Evolutionary conservation across 2,113 vertebrate genomes (phyloP), one percentile per base, ranked within the genome.

Genomic region (Raja brachyura): DNA sequence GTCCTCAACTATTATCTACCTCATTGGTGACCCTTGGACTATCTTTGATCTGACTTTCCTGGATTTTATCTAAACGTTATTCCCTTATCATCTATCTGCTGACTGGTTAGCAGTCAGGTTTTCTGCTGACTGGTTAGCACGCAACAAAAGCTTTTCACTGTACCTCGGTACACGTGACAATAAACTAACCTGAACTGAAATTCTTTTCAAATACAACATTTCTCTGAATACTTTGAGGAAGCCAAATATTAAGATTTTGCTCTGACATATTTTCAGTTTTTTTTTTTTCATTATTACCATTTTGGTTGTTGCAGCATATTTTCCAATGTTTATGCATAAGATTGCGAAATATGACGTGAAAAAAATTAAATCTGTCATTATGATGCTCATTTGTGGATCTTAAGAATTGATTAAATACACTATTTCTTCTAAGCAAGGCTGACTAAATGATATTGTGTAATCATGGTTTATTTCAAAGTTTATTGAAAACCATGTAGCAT

Each of bases 361-460:
- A 61, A 48, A 83, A 25, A 83, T 48, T 48, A 48, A 83, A 39
- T 20, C 70, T 85, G 81, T 5, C 22, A 25, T 59, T 77, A 81
- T 14, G 18, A 81, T 5, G 78, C 16, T 54, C 18, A 16, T 81
- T 86, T 86, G n/a, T 86, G 25, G 81, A n/a, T 59, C 54, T 28
- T 28, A 86, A 86, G 56, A n/a, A n/a, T 56, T 56, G 81, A 61
- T 86, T 86, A 11, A 59, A n/a, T 86, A 83, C 18, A 83, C 79
- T 77, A 2, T 56, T 83, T 18, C 39, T 56, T 83, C 79, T 83
- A 83, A 83, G 79, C 54, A 22, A 22, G 20, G 20, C 81, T 56
- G 59, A 11, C 81, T 56, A 86, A 86, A 61, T 86, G 25, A 61
- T 28, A 25, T 22, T 5, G 54, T 25, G 81, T 85, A 85, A 85